A percentile compares a stretch with the other conserved stretches of the same genome.
Evolutionary conservation across 2,113 vertebrate genomes (phyloP).

Genomic region (Macrotis lagotis): DNA sequence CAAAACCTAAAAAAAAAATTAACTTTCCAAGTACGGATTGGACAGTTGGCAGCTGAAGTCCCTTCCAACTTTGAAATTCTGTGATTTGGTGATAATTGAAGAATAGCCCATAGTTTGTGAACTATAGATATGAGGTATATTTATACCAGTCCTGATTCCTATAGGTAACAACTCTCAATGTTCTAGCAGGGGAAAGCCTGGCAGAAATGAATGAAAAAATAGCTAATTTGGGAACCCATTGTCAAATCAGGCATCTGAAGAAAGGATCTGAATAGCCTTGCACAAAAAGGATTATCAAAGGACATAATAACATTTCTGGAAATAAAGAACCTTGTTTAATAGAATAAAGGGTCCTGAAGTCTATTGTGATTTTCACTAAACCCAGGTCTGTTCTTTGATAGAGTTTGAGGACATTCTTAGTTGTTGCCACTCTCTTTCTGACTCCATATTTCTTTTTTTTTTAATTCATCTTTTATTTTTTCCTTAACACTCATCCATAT

Average conservation of each 20-base stretch:
- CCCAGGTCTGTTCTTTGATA: neutral
- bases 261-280: neutral
- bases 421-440: neutral
- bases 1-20: too few relatives aligned
- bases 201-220: neutral
- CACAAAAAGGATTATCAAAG: neutral
- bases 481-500: too few relatives aligned
- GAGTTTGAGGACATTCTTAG: neutral
- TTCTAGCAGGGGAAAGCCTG: neutral
- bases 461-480: too few relatives aligned
- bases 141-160: neutral
- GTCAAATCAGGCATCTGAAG: neutral
- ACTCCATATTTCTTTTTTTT: too few relatives aligned
- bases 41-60: neutral
- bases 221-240: neutral
- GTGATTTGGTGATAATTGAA: neutral
- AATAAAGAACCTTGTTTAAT: neutral
- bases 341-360: neutral
- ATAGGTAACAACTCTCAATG: neutral
- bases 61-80: neutral
- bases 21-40: too few relatives aligned
- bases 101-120: neutral
- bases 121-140: neutral
- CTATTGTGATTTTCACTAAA: neutral
- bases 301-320: neutral